These are phyloP conservation scores for Labeo calbasu DNA, from an alignment of 2,797 vertebrate species.

Conservation along the genomic window DNA sequence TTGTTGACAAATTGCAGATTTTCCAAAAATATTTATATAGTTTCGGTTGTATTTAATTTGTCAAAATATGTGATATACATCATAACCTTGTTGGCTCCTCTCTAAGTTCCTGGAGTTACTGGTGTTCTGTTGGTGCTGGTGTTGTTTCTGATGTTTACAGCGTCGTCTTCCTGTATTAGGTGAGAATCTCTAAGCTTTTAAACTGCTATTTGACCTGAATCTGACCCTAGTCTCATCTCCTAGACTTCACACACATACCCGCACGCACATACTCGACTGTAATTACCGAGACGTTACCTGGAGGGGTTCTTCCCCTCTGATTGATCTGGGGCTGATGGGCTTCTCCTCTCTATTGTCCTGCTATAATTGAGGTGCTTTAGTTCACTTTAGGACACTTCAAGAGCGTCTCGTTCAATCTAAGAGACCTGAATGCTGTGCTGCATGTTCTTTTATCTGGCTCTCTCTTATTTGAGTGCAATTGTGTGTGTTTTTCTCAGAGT, in stretches of 20 bases:
- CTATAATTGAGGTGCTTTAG: slow-evolving; percentile 12
- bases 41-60: not conserved
- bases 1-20: not conserved
- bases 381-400: slow-evolving; percentile 18
- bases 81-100: not conserved
- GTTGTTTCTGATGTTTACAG: slow-evolving; percentile 94
- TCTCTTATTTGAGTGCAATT: slow-evolving; percentile 21
- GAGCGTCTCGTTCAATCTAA: slow-evolving; percentile 5
- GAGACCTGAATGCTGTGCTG: not conserved
- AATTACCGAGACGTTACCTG: slow-evolving; percentile 6
- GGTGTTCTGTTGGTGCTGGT: slow-evolving; percentile 92
- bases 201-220: slow-evolving; percentile 17
- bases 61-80: not conserved
- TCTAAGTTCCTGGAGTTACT: slow-evolving; percentile 90
- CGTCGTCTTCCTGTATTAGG: slow-evolving; percentile 92
- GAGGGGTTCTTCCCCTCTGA: slow-evolving; percentile 19
- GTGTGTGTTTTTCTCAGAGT: slow-evolving; percentile 73
- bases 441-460: not conserved
- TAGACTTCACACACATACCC: slow-evolving; percentile 14
- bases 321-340: not conserved
- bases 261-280: not conserved
- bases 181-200: slow-evolving; percentile 64
- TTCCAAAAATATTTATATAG: too few relatives aligned
- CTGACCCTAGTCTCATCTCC: slow-evolving; percentile 25
- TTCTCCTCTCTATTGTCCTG: slow-evolving; percentile 3